Conservation (phyloP, 2,797 vertebrate species). For the Chelonia mydas region DNA sequence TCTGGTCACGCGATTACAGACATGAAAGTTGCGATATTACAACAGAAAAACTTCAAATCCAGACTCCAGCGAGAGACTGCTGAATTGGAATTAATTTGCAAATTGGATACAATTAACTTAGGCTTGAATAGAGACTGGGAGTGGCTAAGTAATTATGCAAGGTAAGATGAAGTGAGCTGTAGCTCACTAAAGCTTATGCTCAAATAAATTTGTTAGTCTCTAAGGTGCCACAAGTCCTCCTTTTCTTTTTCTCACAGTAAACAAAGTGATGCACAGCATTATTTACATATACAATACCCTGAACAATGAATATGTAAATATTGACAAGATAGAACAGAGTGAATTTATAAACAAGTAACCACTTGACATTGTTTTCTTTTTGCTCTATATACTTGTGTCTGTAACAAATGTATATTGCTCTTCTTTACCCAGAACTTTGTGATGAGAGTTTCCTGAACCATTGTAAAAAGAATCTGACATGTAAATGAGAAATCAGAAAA, state of each 20-base stretch:
- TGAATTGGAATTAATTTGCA: no score
- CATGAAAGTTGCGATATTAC: no score
- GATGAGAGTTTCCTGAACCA: not conserved
- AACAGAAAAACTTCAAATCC: no score
- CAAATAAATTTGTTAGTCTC: no score
- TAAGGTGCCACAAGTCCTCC: no score
- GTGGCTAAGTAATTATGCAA: no score
- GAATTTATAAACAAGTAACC: accelerated
- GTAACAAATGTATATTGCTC: not conserved
- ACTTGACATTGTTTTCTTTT: not conserved
- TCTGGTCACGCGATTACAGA: no score
- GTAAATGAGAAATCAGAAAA: not conserved
- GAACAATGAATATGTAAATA: not conserved
- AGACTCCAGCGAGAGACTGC: no score
- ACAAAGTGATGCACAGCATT: not conserved
- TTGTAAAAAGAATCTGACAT: not conserved
- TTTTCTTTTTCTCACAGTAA: not conserved
- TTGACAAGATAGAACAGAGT: not conserved
- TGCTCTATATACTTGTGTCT: not conserved
- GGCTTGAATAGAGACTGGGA: no score
- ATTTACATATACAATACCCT: not conserved
- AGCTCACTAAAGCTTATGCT: no score
- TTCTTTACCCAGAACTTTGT: not conserved
- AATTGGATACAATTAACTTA: no score
- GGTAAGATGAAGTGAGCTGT: no score